A percentile compares a stretch with the other conserved stretches of the same genome.
These are phyloP conservation scores for Oceanodroma leucorhoa DNA, from an alignment of 2,797 vertebrate species.

Conservation along the genomic window DNA sequence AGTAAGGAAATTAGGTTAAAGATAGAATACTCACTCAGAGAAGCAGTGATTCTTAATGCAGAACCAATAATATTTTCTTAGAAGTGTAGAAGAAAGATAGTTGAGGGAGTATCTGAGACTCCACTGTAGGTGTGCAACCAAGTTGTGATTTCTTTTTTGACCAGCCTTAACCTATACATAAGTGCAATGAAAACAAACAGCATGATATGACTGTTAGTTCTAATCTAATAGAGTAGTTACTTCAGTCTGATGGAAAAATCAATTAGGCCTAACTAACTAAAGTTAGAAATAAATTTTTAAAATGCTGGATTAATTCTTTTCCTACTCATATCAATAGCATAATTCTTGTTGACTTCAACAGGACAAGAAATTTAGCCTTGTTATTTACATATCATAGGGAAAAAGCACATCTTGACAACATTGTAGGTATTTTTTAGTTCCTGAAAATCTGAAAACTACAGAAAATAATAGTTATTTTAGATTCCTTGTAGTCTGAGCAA, in stretches of 20 bases:
- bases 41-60: background rate
- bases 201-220: background rate
- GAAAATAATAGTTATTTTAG: background rate
- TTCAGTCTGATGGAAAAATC: background rate
- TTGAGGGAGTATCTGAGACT: background rate
- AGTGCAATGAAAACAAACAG: background rate
- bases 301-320: background rate
- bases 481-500: background rate
- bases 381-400: background rate
- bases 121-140: background rate
- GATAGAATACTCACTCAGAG: background rate
- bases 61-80: background rate
- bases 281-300: background rate
- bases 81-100: background rate
- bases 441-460: background rate
- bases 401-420: background rate
- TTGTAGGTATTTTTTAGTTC: fast-evolving
- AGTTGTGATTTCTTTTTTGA: background rate
- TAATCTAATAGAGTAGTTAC: background rate
- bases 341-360: background rate
- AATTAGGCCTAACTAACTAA: background rate
- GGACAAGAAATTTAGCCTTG: background rate
- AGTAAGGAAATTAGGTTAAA: background rate
- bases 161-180: background rate
- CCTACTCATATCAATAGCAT: background rate